These are phyloP conservation scores for Pteropus rufus DNA, from an alignment of 2,797 vertebrate species.

Conservation along the genomic window DNA sequence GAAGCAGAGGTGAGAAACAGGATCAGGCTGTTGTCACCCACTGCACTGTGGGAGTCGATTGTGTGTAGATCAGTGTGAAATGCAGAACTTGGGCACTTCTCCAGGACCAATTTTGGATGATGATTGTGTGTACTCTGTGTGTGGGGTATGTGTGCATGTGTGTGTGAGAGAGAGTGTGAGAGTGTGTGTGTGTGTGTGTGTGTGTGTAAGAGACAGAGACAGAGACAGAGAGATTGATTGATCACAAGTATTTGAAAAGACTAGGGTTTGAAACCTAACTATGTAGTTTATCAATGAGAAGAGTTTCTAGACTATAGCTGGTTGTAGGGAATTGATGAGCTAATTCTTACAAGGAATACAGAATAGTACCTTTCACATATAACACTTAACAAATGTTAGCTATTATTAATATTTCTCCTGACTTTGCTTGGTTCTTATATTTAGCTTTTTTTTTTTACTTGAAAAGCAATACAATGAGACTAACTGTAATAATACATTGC, in stretches of 20 bases:
- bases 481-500: not conserved
- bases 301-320: not conserved
- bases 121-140: not conserved
- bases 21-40: not conserved
- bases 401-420: not conserved
- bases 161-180: not conserved
- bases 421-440: not conserved
- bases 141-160: too few relatives aligned
- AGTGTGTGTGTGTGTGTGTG: not conserved
- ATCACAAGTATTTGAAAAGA: not conserved
- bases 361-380: not conserved
- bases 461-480: slow-evolving; percentile 13
- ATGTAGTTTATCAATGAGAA: not conserved
- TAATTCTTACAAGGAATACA: not conserved
- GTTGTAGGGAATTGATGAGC: not conserved
- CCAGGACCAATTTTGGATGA: not conserved
- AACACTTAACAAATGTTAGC: not conserved
- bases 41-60: not conserved
- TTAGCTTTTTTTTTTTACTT: not conserved
- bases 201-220: not conserved
- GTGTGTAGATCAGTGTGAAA: not conserved
- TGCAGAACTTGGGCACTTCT: not conserved
- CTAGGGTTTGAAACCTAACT: not conserved
- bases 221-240: not conserved
- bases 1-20: not conserved